Conservation (phyloP, 37 sponge, comb jelly and placozoan genomes). For the Tethya wilhelma region DNA sequence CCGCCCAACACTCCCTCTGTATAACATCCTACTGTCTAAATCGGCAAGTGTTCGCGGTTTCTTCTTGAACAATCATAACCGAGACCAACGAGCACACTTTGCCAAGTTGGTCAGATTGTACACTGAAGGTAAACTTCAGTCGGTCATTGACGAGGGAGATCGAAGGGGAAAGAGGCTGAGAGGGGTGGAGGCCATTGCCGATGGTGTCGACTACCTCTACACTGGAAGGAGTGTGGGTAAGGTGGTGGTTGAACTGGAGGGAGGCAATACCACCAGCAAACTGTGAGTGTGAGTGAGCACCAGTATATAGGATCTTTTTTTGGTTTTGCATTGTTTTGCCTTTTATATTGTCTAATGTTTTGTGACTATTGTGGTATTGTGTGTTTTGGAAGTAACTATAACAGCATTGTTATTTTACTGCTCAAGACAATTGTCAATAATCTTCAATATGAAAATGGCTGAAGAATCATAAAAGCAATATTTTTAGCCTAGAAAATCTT, state of each 20-base stretch:
- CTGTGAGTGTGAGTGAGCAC: neutral
- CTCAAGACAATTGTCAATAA: no score
- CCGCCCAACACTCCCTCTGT: slow-evolving; percentile 31
- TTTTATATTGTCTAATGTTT: no score
- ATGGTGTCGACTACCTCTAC: slow-evolving; percentile 82
- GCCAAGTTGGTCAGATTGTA: slow-evolving; percentile 37
- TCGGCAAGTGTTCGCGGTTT: slow-evolving; percentile 84
- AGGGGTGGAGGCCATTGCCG: slow-evolving; percentile 64
- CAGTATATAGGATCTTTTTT: neutral
- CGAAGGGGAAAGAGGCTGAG: slow-evolving; percentile 20
- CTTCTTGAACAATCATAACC: slow-evolving; percentile 47
- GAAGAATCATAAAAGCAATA: no score
- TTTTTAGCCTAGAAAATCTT: no score
- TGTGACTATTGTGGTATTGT: no score
- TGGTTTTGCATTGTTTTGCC: no score
- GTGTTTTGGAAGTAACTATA: no score
- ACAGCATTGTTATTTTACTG: no score
- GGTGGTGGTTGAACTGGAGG: slow-evolving; percentile 69
- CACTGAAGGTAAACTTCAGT: slow-evolving; percentile 45
- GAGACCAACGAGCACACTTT: slow-evolving; percentile 37
- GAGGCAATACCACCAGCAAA: slow-evolving; percentile 4
- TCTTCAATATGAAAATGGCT: no score
- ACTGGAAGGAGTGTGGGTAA: slow-evolving; percentile 64
- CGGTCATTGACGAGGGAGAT: slow-evolving; percentile 55
- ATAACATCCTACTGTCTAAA: slow-evolving; percentile 57